Evolutionary conservation across 2,113 vertebrate genomes (phyloP).

Genomic region (Cyphomyrus discorhynchus): DNA sequence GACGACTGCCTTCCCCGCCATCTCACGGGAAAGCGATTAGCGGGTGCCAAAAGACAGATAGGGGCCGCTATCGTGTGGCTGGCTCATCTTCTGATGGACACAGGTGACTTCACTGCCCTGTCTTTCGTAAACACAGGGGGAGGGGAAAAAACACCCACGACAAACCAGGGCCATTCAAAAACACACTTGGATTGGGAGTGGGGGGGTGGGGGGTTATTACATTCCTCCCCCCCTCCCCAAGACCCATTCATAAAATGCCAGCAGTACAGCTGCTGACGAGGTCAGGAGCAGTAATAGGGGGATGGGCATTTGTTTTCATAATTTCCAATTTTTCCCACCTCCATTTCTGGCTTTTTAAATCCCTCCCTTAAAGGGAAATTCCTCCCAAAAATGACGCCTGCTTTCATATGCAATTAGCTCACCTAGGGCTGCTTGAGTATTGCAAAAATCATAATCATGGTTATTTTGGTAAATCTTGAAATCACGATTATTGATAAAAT

Average conservation of each 20-base stretch:
- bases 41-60: not conserved
- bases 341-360: not conserved
- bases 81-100: not conserved
- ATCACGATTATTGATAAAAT: not conserved
- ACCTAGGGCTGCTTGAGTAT: not conserved
- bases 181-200: not conserved
- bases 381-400: not conserved
- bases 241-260: slow-evolving; percentile 34
- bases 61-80: not conserved
- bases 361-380: not conserved
- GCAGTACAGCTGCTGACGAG: slow-evolving; percentile 28
- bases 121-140: not conserved
- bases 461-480: not conserved
- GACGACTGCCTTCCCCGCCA: not conserved
- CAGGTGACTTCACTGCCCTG: not conserved
- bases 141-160: not conserved
- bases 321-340: not conserved
- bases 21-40: not conserved
- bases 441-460: not conserved
- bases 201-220: not conserved
- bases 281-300: not conserved
- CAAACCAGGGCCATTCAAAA: not conserved
- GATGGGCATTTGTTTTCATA: not conserved
- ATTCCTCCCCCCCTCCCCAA: not conserved
- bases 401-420: not conserved